Evolutionary conservation across 2,888 invertebrate species (phyloP).

Genomic region (Diaperis boleti): DNA sequence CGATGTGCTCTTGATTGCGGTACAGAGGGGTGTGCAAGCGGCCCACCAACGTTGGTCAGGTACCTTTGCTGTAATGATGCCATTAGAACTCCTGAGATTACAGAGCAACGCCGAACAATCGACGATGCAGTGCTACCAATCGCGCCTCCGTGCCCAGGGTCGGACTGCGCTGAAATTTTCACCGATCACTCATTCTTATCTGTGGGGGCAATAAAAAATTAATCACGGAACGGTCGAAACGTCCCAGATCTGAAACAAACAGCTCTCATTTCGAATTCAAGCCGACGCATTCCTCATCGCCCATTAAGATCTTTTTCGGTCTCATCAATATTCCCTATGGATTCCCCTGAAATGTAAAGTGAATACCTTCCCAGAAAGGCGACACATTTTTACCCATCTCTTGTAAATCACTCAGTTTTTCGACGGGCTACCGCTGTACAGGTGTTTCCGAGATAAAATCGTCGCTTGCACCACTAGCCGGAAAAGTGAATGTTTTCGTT

Average conservation of each 20-base stretch:
- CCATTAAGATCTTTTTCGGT: slow-evolving; percentile 33
- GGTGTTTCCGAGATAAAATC: slow-evolving; percentile 27
- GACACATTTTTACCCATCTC: slow-evolving; percentile 40
- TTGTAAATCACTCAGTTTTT: slow-evolving; percentile 51
- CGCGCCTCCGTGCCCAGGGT: slow-evolving; percentile 49
- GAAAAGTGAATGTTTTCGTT: no score
- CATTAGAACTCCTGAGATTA: slow-evolving; percentile 60
- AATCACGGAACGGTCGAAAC: no score
- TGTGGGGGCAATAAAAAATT: no score
- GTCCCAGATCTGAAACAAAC: no score
- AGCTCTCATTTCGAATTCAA: no score
- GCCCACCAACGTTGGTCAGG: slow-evolving; percentile 56
- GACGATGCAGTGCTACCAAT: slow-evolving; percentile 52
- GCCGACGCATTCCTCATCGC: slow-evolving; percentile 20
- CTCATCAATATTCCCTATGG: slow-evolving; percentile 43
- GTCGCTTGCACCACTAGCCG: no score
- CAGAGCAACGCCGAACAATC: slow-evolving; percentile 60
- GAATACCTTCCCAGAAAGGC: slow-evolving; percentile 45
- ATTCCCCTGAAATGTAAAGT: slow-evolving; percentile 44
- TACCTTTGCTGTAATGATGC: slow-evolving; percentile 56
- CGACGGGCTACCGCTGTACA: slow-evolving; percentile 47
- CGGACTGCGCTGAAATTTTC: slow-evolving; percentile 32
- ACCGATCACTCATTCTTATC: no score
- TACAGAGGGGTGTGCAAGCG: slow-evolving; percentile 20
- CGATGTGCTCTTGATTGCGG: slow-evolving; percentile 25